Base-by-base conservation (phyloP, 1,140 invertebrate genomes). In the Eubasilissa regina region DNA sequence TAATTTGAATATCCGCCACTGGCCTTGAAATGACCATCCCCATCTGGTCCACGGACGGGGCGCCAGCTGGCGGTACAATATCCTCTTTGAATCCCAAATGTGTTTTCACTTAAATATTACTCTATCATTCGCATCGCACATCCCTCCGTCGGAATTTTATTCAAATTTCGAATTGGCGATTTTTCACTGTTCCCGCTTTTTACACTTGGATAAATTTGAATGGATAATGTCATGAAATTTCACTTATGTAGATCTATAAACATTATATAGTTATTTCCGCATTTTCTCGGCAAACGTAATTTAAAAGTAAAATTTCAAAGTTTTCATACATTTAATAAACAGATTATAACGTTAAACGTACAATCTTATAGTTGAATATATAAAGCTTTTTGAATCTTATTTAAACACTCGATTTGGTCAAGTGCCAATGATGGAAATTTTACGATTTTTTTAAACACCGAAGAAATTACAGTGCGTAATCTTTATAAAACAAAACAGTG, bases 31-130 rank as follows among this genome's bases (percentile, higher is more conserved):
- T 80, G 81, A 80, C 81, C 81, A 82, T 78, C 70, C 64, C n/a
- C 77, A 73, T 25, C 77, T 73, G 78, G 44, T 35, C 68, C 75
- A 73, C 25, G 77, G 60, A 51, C 72, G 74, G 17, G 68, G 81
- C 79, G 74, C 60, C 81, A 83, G 60, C 73, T 83, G 81, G 78
- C 77, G 58, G 64, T 76, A 83, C 81, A 83, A 80, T 80, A 77
- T 83, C 81, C 81, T 80, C 81, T 83, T 78, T 79, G 73, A 83
- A 83, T 83, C 81, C 81, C 81, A 83, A 83, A 83, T 83, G 76
- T 80, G 76, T 83, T 80, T 80, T 78, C 79, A 80, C 79, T 83
- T 80, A 80, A 83, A 83, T 80, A 80, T 79, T 80, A 80, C 78
- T 82, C 81, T 60, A 82, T 82, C 81, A 82, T 82, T 77, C 73